A percentile compares a stretch with the other conserved stretches of the same genome.
phyloP scores from a whole-genome alignment of 2,797 vertebrate species.

The Discoglossus pictus region DNA sequence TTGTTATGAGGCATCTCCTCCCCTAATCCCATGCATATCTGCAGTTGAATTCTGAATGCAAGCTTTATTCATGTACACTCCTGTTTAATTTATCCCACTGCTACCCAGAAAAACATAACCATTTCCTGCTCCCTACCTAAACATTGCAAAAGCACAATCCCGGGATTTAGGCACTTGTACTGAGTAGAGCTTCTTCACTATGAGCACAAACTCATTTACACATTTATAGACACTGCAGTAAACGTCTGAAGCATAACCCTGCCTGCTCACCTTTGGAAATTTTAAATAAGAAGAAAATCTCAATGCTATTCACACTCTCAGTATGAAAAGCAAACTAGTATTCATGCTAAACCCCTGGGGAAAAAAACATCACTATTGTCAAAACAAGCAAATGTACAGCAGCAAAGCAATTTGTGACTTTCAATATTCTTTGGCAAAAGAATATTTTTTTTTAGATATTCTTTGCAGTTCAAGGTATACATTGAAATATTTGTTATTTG shows the following conservation, averaged over 20 bases:
- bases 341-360: slow-evolving; percentile 19
- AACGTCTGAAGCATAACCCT: slow-evolving; percentile 33
- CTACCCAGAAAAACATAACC: slow-evolving; percentile 6
- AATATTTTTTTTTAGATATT: background rate
- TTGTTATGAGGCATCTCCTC: slow-evolving; percentile 1
- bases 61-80: slow-evolving; percentile 9
- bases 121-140: background rate
- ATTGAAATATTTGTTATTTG: background rate
- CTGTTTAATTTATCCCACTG: slow-evolving; percentile 1
- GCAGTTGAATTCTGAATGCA: slow-evolving; percentile 8
- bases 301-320: slow-evolving; percentile 43
- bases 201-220: slow-evolving; percentile 42
- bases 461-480: background rate
- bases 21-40: slow-evolving; percentile 5
- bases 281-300: slow-evolving; percentile 39
- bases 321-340: slow-evolving; percentile 29
- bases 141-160: slow-evolving; percentile 18
- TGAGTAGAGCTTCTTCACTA: slow-evolving; percentile 8
- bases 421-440: background rate
- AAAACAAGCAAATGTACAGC: slow-evolving; percentile 9
- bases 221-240: slow-evolving; percentile 36
- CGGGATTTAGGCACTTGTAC: slow-evolving; percentile 22
- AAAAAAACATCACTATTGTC: slow-evolving; percentile 20
- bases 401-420: slow-evolving; percentile 15
- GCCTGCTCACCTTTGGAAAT: slow-evolving; percentile 40